These are phyloP conservation scores for Drosophila jambulina DNA, from an alignment of 1,140 invertebrate genomes.

Conservation along the genomic window DNA sequence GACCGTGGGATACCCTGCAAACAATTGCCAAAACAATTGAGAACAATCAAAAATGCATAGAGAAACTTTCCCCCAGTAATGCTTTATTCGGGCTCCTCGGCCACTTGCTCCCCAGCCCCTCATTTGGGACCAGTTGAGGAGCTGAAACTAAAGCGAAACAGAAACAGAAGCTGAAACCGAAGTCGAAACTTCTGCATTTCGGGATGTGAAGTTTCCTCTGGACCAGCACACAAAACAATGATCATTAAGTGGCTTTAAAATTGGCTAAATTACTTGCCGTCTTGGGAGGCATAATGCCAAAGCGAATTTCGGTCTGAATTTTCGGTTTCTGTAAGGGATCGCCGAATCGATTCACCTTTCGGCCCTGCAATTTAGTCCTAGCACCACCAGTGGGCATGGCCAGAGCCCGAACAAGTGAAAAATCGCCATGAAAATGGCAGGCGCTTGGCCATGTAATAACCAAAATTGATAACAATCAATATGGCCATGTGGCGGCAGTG, in stretches of 20 bases:
- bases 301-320: neutral
- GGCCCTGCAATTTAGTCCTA: slow-evolving; percentile 21
- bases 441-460: slow-evolving; percentile 76
- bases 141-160: slow-evolving; percentile 33
- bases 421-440: slow-evolving; percentile 74
- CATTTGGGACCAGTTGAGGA: slow-evolving; percentile 44
- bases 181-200: slow-evolving; percentile 19
- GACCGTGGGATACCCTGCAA: slow-evolving; percentile 56
- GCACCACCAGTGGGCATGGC: slow-evolving; percentile 23
- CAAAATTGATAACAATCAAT: slow-evolving; percentile 82
- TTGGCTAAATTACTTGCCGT: slow-evolving; percentile 30
- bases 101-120: slow-evolving; percentile 36
- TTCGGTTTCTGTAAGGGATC: neutral
- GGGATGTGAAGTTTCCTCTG: slow-evolving; percentile 10
- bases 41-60: slow-evolving; percentile 60
- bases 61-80: slow-evolving; percentile 49
- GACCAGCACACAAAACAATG: slow-evolving; percentile 18
- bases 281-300: slow-evolving; percentile 14
- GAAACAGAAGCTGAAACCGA: slow-evolving; percentile 17
- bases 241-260: slow-evolving; percentile 36
- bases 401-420: slow-evolving; percentile 62
- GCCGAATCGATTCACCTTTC: slow-evolving; percentile 15
- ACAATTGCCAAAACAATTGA: slow-evolving; percentile 53
- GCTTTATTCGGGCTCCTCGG: slow-evolving; percentile 28
- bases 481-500: slow-evolving; percentile 67